A percentile compares a stretch with the other conserved stretches of the same genome.
Evolutionary conservation across 2,888 invertebrate genomes (phyloP).

Genomic region (Drosophila niveifrons): DNA sequence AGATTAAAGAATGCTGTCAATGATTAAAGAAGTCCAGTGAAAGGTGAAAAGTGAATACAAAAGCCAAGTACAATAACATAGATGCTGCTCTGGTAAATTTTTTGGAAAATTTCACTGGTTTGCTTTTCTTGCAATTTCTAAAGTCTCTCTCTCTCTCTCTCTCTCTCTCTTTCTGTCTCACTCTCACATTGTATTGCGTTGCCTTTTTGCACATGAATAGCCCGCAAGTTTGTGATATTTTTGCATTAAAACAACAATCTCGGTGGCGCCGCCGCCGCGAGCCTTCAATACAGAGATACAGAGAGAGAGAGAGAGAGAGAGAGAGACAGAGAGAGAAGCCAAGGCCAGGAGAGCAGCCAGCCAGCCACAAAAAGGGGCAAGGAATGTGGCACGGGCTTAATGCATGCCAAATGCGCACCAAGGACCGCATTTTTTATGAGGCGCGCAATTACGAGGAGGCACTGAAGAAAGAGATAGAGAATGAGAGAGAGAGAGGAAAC

Average conservation of each 20-base stretch:
- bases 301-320: too few relatives aligned
- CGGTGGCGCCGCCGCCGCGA: constrained; percentile 10
- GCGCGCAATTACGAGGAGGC: constrained; percentile 42
- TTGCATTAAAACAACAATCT: constrained; percentile 40
- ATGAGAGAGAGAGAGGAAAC: constrained; percentile 12
- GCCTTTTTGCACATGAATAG: constrained; percentile 4
- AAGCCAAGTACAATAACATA: too few relatives aligned
- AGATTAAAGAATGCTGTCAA: not conserved
- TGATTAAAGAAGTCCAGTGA: not conserved
- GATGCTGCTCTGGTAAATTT: too few relatives aligned
- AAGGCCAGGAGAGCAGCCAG: constrained; percentile 18
- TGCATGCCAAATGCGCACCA: constrained; percentile 69
- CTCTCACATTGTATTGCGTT: not conserved
- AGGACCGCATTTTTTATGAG: constrained; percentile 65
- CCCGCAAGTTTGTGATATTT: constrained; percentile 42
- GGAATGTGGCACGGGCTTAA: constrained; percentile 38
- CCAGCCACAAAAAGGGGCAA: not conserved
- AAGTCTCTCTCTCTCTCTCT: too few relatives aligned
- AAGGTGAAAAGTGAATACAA: not conserved
- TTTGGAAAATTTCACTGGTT: too few relatives aligned
- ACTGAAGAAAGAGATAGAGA: not conserved
- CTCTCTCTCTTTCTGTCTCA: not conserved
- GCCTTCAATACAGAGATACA: constrained; percentile 26
- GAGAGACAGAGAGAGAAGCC: not conserved
- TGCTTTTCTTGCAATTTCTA: too few relatives aligned